Conservation (phyloP, 1,140 invertebrate species). For the Gryon sp. region DNA sequence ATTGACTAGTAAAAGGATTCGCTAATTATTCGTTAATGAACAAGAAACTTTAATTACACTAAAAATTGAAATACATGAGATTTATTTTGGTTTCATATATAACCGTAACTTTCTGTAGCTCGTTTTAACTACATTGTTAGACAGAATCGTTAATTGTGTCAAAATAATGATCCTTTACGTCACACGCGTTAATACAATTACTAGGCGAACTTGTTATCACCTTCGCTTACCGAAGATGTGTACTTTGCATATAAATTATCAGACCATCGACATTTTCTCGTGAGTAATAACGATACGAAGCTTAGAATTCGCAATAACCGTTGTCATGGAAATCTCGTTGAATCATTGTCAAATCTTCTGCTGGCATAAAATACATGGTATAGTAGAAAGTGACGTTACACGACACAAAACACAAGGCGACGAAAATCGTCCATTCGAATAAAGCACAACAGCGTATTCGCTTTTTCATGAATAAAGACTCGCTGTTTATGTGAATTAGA, state of each 20-base stretch:
- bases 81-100: no score
- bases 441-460: background rate
- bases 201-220: conserved; percentile 6
- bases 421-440: background rate
- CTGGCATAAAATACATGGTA: background rate
- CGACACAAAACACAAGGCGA: background rate
- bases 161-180: conserved; percentile 37
- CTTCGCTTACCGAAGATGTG: conserved; percentile 16
- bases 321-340: background rate
- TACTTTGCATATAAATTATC: conserved; percentile 39
- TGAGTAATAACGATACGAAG: background rate
- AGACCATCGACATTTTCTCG: conserved; percentile 21
- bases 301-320: background rate
- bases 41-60: no score
- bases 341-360: background rate
- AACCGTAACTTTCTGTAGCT: no score
- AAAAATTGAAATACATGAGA: no score
- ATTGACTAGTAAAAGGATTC: no score
- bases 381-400: background rate
- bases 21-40: no score
- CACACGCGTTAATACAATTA: conserved; percentile 34
- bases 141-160: conserved; percentile 31
- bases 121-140: conserved; percentile 29
- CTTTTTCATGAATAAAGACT: background rate
- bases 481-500: background rate